These are phyloP conservation scores for Hydroisotoma schaefferi DNA, from an alignment of 2,888 invertebrate species.

Conservation along the genomic window DNA sequence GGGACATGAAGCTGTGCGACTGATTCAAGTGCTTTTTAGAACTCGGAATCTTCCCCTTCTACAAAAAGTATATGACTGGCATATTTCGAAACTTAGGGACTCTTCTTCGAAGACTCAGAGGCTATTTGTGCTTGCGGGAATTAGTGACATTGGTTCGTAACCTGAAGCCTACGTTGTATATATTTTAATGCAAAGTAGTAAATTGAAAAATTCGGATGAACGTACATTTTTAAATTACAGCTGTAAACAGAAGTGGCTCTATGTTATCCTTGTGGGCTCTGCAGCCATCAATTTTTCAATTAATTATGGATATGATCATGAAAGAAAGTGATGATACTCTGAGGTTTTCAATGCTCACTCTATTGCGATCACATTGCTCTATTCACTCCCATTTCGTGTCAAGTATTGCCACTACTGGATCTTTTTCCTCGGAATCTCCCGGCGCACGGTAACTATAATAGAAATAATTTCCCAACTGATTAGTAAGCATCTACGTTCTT, in stretches of 20 bases:
- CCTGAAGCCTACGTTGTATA: no score
- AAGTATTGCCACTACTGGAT: slow-evolving; percentile 37
- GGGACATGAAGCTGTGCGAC: slow-evolving; percentile 22
- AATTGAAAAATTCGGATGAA: no score
- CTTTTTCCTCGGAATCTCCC: slow-evolving; percentile 39
- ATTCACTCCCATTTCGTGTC: slow-evolving; percentile 46
- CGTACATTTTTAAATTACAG: slow-evolving; percentile 23
- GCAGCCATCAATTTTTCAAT: slow-evolving; percentile 40
- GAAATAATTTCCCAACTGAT: no score
- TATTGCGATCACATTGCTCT: slow-evolving; percentile 40
- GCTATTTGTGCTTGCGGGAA: slow-evolving; percentile 29
- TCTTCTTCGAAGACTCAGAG: neutral
- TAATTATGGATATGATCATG: slow-evolving; percentile 24
- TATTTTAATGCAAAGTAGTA: no score
- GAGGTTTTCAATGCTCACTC: slow-evolving; percentile 22
- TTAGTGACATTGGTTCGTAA: slow-evolving; percentile 35
- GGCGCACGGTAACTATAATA: slow-evolving; percentile 25
- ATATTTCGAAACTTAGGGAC: slow-evolving; percentile 22
- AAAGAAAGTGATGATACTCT: slow-evolving; percentile 19
- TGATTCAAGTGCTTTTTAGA: slow-evolving; percentile 32
- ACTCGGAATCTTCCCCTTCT: slow-evolving; percentile 39
- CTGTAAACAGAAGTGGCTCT: slow-evolving; percentile 39
- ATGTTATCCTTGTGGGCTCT: slow-evolving; percentile 42
- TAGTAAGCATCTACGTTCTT: neutral
- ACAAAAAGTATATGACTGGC: slow-evolving; percentile 42